Evolutionary conservation across 2,113 vertebrate species (phyloP), one percentile per base, ranked within the genome.

Genomic region (Litocranius walleri): DNA sequence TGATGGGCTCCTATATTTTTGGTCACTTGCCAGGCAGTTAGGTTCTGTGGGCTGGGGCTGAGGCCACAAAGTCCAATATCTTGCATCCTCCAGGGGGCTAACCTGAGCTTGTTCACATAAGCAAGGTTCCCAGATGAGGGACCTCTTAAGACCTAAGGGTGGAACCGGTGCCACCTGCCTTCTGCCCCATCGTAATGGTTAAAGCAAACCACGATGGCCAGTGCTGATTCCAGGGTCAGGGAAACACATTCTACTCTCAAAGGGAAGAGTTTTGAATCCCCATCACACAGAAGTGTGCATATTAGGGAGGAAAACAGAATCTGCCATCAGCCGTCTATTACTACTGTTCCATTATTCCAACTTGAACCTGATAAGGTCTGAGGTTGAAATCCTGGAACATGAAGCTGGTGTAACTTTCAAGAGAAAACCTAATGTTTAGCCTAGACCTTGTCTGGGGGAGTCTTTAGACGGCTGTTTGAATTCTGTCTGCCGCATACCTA

Each of bases 41-140:
- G 16, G 2, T 29, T 56, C 74, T 33, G 4, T n/a, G 0, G 8
- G n/a, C 27, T 8, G 1, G 3, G 2, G 52, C 56, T 3, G 30
- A 52, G 1, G 45, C 36, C 29, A 21, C 23, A 7, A 48, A 54
- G 17, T 14, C 33, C 7, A 21, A 3, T 17, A 48, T 15, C 62
- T 57, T 19, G 43, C 52, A 33, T 19, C 7, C 33, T 48, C 59
- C n/a, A 62, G 19, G 6, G 64, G 40, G 48, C 5, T 57, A 23
- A 6, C 64, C 84, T 80, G 52, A 64, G 52, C 36, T n/a, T 12
- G 1, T 52, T n/a, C 30, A 14, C 19, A 48, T 2, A 21, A 36
- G n/a, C 88, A 64, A 40, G 57, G 3, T 27, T 30, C 62, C 81
- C 61, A 80, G 33, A 15, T 1, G 15, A 94, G 36, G 30, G 54